A percentile compares a stretch with the other conserved stretches of the same genome.
These are phyloP conservation scores for Drosophila bifasciata DNA, from an alignment of 1,140 invertebrate genomes.

Conservation along the genomic window DNA sequence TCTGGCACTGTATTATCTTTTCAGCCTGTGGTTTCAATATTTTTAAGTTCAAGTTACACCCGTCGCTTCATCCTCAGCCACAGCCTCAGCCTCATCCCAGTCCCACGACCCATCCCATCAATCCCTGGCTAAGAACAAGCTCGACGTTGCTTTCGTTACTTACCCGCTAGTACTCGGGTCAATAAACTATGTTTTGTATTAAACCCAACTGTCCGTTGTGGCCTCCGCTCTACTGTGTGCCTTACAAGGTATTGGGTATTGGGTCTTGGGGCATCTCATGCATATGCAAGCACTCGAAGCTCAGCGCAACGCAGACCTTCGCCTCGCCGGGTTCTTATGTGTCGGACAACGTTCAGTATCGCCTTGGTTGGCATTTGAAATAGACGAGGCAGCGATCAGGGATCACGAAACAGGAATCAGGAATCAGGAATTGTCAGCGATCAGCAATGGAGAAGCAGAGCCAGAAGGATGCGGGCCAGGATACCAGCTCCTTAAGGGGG, in stretches of 20 bases:
- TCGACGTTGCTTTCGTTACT: constrained; percentile 58
- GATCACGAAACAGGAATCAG: neutral
- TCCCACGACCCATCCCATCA: constrained; percentile 11
- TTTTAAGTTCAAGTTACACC: constrained; percentile 52
- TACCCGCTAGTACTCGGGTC: constrained; percentile 38
- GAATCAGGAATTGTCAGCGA: neutral
- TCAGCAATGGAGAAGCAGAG: constrained; percentile 19
- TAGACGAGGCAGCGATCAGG: neutral
- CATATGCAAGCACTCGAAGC: constrained; percentile 17
- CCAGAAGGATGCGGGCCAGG: neutral
- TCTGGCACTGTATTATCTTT: constrained; percentile 20
- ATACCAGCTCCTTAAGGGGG: constrained; percentile 19
- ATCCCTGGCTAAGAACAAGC: constrained; percentile 1
- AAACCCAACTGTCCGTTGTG: neutral
- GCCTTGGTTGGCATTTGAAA: constrained; percentile 12
- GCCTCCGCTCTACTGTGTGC: neutral
- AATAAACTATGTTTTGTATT: constrained; percentile 62
- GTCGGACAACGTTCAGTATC: constrained; percentile 31
- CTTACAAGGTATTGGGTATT: neutral
- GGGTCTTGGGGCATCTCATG: constrained; percentile 3
- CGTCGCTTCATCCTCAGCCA: constrained; percentile 28
- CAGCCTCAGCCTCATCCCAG: neutral
- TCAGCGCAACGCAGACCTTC: constrained; percentile 1
- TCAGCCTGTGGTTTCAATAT: constrained; percentile 51
- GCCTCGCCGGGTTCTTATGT: constrained; percentile 5